phyloP scores from a whole-genome alignment of 2,888 invertebrate species.

The Epirrhoe alternata region DNA sequence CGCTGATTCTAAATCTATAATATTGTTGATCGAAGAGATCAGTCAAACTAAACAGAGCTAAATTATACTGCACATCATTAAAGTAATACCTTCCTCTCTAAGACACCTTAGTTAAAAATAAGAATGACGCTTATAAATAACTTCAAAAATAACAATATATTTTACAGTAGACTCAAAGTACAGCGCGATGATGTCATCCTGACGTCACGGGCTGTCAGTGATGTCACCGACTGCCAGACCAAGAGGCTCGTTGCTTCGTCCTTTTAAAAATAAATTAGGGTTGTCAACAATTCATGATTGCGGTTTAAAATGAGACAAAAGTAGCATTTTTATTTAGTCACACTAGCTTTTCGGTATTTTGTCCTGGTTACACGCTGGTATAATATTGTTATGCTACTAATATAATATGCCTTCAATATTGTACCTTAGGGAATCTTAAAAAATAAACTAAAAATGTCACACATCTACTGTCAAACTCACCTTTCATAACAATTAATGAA shows the following conservation, averaged over 20 bases:
- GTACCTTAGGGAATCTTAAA: neutral
- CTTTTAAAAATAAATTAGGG: slow-evolving; percentile 42
- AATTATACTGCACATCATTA: neutral
- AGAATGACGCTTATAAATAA: neutral
- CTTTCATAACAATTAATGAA: neutral
- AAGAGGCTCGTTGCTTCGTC: slow-evolving; percentile 19
- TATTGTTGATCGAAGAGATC: too few species aligned
- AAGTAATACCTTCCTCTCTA: neutral
- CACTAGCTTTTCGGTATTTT: too few species aligned
- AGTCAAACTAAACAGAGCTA: too few species aligned
- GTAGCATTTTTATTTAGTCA: neutral
- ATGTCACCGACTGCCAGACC: slow-evolving; percentile 28
- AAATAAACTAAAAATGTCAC: neutral
- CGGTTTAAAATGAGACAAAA: neutral
- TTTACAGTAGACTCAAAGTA: neutral
- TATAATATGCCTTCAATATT: too few species aligned
- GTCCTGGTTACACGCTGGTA: too few species aligned
- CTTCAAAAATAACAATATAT: slow-evolving; percentile 1
- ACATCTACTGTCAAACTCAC: neutral
- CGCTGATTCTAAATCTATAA: too few species aligned
- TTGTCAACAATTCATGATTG: slow-evolving; percentile 13
- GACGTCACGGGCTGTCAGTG: slow-evolving; percentile 34
- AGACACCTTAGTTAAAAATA: neutral
- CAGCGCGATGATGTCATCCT: slow-evolving; percentile 36
- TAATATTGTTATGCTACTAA: too few species aligned